Evolutionary conservation across 2,113 vertebrate species (phyloP).

Genomic region (Glaucomys volans): DNA sequence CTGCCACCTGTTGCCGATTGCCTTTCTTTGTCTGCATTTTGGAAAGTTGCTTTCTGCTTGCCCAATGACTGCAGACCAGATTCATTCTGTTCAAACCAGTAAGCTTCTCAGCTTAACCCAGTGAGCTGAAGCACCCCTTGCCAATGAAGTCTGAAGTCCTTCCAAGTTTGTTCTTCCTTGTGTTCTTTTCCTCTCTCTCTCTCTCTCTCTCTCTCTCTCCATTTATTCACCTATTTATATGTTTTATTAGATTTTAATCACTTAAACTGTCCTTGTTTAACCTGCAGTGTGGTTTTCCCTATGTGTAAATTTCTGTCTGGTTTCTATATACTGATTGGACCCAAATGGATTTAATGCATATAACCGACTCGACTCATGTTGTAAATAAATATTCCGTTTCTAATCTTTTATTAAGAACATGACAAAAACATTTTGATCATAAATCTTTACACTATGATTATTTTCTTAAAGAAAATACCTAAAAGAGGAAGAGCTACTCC

Average conservation of each 20-base stretch:
- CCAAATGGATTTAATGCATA: background rate
- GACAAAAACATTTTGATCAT: background rate
- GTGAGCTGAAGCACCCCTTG: background rate
- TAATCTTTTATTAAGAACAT: background rate
- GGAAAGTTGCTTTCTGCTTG: background rate
- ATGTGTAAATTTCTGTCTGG: background rate
- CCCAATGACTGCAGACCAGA: background rate
- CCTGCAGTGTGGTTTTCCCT: background rate
- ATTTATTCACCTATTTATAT: background rate
- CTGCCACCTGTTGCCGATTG: background rate
- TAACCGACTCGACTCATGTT: background rate
- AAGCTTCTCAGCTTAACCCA: background rate
- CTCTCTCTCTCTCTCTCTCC: background rate
- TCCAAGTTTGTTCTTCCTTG: background rate
- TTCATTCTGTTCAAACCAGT: background rate
- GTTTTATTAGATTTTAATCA: background rate
- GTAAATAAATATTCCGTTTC: background rate
- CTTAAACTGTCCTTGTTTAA: background rate
- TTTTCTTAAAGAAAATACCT: conserved; percentile 35
- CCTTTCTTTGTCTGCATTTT: background rate
- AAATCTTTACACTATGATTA: background rate
- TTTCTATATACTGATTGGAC: background rate
- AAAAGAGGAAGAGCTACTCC: background rate
- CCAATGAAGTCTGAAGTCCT: background rate
- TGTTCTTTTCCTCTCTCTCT: background rate